A percentile compares a stretch with the other conserved stretches of the same genome.
Evolutionary conservation across 2,113 vertebrate species (phyloP).

Genomic region (Tylochromis polylepis): DNA sequence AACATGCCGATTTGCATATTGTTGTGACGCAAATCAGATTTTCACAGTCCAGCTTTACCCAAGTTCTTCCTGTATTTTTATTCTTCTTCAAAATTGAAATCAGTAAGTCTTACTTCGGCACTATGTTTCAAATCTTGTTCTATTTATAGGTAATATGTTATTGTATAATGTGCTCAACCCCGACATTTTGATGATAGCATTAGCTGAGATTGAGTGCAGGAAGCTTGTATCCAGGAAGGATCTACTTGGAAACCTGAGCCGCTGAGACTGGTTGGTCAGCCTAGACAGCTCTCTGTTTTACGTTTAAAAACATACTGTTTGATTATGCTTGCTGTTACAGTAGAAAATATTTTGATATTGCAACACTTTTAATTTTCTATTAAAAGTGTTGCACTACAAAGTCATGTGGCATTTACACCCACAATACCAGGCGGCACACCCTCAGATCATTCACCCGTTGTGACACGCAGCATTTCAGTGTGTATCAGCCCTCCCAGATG

Average conservation of each 20-base stretch:
- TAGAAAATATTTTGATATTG: background rate
- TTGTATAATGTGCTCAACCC: background rate
- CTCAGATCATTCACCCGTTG: conserved; percentile 27
- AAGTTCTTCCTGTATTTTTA: background rate
- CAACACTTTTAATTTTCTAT: no score
- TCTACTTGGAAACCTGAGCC: conserved; percentile 1
- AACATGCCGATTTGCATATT: background rate
- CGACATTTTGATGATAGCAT: background rate
- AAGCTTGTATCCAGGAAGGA: background rate
- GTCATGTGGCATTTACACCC: background rate
- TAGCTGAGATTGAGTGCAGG: background rate
- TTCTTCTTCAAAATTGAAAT: background rate
- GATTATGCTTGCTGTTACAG: background rate
- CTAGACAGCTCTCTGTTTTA: background rate
- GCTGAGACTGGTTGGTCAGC: background rate
- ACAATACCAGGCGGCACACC: background rate
- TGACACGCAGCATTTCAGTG: background rate
- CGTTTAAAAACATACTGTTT: background rate
- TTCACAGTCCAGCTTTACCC: background rate
- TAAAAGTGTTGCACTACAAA: background rate
- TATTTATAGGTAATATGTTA: background rate
- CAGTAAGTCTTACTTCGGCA: background rate
- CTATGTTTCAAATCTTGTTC: background rate
- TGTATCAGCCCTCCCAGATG: background rate
- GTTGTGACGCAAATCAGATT: background rate